Percentiles rank a stretch among this genome's conserved stretches.
phyloP scores from a whole-genome alignment of 2,797 vertebrate genomes.

The Sebastes umbrosus region DNA sequence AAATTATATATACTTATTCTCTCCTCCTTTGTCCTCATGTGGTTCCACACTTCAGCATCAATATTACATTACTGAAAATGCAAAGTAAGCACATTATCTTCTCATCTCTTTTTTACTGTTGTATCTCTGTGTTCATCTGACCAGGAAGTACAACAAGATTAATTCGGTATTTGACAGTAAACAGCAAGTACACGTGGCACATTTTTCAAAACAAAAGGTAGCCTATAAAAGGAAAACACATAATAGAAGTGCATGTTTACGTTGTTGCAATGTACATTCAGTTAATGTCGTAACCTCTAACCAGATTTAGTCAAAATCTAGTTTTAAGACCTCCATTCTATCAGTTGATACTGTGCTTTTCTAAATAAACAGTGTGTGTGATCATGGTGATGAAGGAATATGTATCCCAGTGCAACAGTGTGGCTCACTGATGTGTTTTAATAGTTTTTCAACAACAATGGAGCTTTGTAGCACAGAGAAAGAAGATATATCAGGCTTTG shows the following conservation, averaged over 20 bases:
- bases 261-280: not conserved
- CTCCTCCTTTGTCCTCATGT: not conserved
- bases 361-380: no score
- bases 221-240: not conserved
- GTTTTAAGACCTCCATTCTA: no score
- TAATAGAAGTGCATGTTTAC: not conserved
- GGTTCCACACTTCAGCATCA: not conserved
- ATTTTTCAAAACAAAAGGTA: not conserved
- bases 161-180: not conserved
- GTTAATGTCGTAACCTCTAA: no score
- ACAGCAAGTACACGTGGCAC: not conserved
- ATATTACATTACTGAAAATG: not conserved
- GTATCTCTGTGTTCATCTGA: not conserved
- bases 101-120: not conserved
- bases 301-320: no score
- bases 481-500: no score
- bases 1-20: no score
- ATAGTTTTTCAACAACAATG: no score
- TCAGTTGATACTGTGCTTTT: not conserved
- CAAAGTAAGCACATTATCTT: not conserved
- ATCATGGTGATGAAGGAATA: no score
- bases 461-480: no score
- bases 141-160: not conserved
- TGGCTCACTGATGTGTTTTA: no score
- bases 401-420: no score